Evolutionary conservation across 2,888 invertebrate species (phyloP), one percentile per base, ranked within the genome.

Genomic region (Abrostola triplasia): DNA sequence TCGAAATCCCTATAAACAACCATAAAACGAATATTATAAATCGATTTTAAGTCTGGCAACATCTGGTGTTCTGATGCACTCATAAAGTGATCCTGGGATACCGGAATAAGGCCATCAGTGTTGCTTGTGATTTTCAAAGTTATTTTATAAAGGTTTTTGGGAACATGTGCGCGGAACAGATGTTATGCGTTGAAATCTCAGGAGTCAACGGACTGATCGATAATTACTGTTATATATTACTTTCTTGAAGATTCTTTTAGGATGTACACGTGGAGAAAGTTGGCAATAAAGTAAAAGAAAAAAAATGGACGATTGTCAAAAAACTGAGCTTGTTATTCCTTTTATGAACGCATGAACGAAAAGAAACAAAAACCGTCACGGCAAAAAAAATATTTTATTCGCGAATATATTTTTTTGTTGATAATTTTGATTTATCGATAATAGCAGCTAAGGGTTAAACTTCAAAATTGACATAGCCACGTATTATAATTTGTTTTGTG

Each of bases 31-130:
- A 76, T 73, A 80, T 77, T 73, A 78, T 79, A 84, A 83, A 85
- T 85, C 84, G 84, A 84, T 85, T 81, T 72, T 62, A 75, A 75
- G 73, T 70, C 73, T 61, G 60, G 66, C 60, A 73, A 74, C 86
- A 86, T 80, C 82, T 85, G 86, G 79, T 76, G 75, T 70, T 76
- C 75, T 61, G 77, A 81, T 80, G 77, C 76, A 71, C 67, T 83
- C 84, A 84, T 86, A 86, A 86, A 84, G 77, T 79, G 64, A 63
- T 77, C 72, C 71, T 73, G 76, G 80, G 76, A 77, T 67, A 77
- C 83, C 85, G 84, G 85, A 85, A 80, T 76, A 81, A 74, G 75
- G 73, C 64, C 84, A 81, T 86, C 85, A 85, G 78, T 70, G 77
- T 70, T 72, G 73, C 69, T 73, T 65, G 80, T 75, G 81, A 83